phyloP scores from a whole-genome alignment of 2,888 invertebrate species.

The Deilephila porcellus region DNA sequence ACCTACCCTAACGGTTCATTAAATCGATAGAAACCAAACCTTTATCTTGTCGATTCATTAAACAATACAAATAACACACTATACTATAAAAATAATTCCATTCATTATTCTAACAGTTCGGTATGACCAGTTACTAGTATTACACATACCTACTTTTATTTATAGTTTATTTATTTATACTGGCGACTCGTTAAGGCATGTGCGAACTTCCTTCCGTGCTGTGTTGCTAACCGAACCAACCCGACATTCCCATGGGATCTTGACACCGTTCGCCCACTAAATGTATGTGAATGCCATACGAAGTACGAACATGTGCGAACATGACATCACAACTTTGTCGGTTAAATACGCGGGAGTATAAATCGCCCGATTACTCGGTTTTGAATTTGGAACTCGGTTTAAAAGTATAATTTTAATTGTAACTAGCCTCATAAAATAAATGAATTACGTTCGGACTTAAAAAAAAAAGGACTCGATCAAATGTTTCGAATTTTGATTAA shows the following conservation, averaged over 20 bases:
- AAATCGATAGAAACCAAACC: too few species aligned
- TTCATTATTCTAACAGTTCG: too few species aligned
- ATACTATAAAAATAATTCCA: too few species aligned
- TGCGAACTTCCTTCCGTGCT: conserved; percentile 21
- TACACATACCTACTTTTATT: not conserved
- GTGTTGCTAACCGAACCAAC: conserved; percentile 23
- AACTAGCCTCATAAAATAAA: not conserved
- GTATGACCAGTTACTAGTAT: not conserved
- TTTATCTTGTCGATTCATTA: too few species aligned
- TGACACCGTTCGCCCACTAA: conserved; percentile 2
- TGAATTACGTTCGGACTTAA: too few species aligned
- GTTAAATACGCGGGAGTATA: not conserved
- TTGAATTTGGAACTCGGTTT: not conserved
- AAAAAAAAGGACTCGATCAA: too few species aligned
- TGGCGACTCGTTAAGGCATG: not conserved
- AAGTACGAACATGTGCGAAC: conserved; percentile 6
- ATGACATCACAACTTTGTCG: conserved; percentile 8
- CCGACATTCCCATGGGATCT: conserved; percentile 19
- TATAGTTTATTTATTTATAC: conserved; percentile 8
- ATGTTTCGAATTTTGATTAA: too few species aligned
- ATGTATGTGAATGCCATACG: conserved; percentile 18
- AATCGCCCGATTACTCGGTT: not conserved
- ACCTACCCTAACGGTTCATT: too few species aligned
- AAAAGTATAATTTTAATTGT: not conserved
- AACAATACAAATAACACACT: too few species aligned